Percentiles rank a stretch among this genome's conserved stretches.
Conservation (phyloP, 1,140 invertebrate genomes). For the Stratiolaelaps scimitus region DNA sequence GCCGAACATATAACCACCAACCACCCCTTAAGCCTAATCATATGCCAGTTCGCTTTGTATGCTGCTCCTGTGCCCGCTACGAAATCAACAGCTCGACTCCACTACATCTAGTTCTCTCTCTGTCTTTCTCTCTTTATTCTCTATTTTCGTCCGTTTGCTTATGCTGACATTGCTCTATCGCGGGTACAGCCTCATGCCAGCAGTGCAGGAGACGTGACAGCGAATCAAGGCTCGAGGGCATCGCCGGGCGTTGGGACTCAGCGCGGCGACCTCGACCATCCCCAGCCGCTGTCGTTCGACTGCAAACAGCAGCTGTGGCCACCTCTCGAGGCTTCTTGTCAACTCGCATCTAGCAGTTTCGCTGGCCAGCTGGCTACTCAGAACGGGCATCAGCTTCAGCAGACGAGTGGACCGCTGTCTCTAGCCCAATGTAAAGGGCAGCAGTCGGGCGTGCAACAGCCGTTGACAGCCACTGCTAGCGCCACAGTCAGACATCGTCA, state of each 20-base stretch:
- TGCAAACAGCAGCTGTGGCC: background rate
- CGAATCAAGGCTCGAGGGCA: background rate
- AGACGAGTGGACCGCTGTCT: no score
- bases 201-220: constrained; percentile 28
- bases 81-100: no score
- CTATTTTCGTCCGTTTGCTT: background rate
- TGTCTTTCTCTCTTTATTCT: no score
- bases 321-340: background rate
- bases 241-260: background rate
- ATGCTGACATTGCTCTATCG: background rate
- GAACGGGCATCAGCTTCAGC: no score
- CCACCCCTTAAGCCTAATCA: no score
- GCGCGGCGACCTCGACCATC: constrained; percentile 3
- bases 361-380: no score
- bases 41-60: no score
- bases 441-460: background rate
- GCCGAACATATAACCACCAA: no score
- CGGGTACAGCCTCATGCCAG: constrained; percentile 20
- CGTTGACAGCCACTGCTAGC: background rate
- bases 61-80: no score
- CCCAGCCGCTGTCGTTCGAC: background rate
- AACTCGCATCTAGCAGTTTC: no score
- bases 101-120: no score
- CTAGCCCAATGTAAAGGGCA: no score
- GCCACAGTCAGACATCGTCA: background rate